Conservation (phyloP, 2,888 invertebrate genomes). For the Mythimna pallens region DNA sequence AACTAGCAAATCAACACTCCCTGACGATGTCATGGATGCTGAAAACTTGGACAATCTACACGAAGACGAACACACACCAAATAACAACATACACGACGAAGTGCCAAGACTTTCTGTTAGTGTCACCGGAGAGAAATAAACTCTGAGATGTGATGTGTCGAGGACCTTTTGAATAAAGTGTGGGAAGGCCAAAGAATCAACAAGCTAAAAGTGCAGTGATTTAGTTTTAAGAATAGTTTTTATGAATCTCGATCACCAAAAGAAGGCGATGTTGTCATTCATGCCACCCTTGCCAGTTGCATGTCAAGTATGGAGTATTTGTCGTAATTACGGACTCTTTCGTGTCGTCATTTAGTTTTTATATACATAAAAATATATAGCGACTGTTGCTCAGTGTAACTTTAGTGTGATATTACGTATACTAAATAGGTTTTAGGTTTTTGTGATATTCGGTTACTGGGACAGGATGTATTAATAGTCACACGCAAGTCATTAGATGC, state of each 20-base stretch:
- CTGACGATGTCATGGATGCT: slow-evolving; percentile 79
- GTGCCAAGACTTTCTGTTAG: slow-evolving; percentile 42
- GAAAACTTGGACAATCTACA: slow-evolving; percentile 73
- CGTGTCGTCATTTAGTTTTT: slow-evolving; percentile 3
- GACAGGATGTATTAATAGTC: slow-evolving; percentile 22
- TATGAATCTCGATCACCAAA: slow-evolving; percentile 6
- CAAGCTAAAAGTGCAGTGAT: slow-evolving; percentile 44
- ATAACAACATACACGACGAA: slow-evolving; percentile 86
- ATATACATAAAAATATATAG: not conserved
- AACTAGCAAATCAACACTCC: slow-evolving; percentile 78
- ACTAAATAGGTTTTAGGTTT: slow-evolving; percentile 28
- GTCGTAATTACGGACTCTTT: not conserved
- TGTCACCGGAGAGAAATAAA: slow-evolving; percentile 47
- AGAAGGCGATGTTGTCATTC: not conserved
- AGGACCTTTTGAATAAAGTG: not conserved
- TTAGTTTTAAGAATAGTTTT: slow-evolving; percentile 28
- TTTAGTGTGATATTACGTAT: slow-evolving; percentile 40
- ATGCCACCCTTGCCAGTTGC: not conserved
- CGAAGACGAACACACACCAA: slow-evolving; percentile 21
- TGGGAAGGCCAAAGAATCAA: not conserved
- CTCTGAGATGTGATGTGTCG: slow-evolving; percentile 16
- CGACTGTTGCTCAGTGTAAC: not conserved
- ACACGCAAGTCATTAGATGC: slow-evolving; percentile 29
- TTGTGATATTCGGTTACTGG: slow-evolving; percentile 57
- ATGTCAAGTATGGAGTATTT: not conserved